Percentiles rank a stretch among this genome's conserved stretches.
Evolutionary conservation across 2,797 vertebrate species (phyloP).

Genomic region (Pseudochirops cupreus): DNA sequence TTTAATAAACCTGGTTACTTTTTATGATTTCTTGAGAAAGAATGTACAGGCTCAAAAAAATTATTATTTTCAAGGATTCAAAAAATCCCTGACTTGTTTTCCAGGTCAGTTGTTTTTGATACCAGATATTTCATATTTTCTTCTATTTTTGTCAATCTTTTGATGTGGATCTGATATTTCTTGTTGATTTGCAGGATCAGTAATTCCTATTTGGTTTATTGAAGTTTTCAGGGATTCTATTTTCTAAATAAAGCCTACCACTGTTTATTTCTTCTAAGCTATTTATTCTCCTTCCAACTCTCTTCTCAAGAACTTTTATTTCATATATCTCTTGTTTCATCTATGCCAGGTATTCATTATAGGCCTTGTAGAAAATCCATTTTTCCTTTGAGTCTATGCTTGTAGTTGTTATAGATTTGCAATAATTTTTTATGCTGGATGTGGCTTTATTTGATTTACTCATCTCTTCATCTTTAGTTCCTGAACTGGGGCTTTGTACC

Average conservation of each 20-base stretch:
- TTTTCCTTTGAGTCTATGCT: background rate
- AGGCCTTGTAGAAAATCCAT: background rate
- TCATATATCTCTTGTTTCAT: background rate
- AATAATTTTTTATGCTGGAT: background rate
- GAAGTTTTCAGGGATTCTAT: background rate
- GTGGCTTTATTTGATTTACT: background rate
- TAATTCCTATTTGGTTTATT: background rate
- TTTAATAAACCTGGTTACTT: background rate
- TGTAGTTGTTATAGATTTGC: background rate
- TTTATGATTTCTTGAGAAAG: background rate
- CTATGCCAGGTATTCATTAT: background rate
- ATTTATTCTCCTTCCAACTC: background rate
- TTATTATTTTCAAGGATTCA: background rate
- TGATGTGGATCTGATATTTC: background rate
- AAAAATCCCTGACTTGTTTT: background rate
- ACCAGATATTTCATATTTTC: background rate
- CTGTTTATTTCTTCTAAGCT: background rate
- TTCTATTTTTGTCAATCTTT: background rate
- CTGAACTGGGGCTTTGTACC: background rate
- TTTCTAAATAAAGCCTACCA: background rate
- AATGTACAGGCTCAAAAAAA: background rate
- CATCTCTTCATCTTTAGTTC: background rate
- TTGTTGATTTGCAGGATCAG: background rate
- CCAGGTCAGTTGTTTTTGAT: background rate
- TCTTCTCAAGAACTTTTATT: background rate